phyloP scores from a whole-genome alignment of 2,113 vertebrate genomes.

The Vulpes lagopus region DNA sequence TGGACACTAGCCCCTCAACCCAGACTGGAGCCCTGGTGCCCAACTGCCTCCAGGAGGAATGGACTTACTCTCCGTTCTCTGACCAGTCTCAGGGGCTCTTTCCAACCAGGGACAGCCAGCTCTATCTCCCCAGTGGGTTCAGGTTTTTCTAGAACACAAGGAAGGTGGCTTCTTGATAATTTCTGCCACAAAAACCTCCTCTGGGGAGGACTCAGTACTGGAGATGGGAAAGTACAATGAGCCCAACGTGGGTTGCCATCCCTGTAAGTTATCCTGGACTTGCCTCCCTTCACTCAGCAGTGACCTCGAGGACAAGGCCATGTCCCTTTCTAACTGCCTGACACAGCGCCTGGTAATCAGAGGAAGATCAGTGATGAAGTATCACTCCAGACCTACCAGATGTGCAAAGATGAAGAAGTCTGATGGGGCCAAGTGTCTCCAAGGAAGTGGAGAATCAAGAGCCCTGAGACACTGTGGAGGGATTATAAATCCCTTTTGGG shows the following conservation, averaged over 20 bases:
- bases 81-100: background rate
- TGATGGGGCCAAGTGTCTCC: rapidly evolving
- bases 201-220: background rate
- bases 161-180: background rate
- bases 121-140: background rate
- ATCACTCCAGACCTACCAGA: background rate
- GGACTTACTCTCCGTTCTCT: background rate
- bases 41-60: background rate
- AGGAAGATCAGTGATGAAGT: rapidly evolving
- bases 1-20: background rate
- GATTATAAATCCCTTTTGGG: background rate
- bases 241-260: no score
- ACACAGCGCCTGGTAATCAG: background rate
- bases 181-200: background rate
- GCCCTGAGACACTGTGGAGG: rapidly evolving
- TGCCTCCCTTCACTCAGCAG: background rate
- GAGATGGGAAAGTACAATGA: background rate
- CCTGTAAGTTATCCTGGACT: background rate
- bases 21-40: background rate
- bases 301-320: background rate
- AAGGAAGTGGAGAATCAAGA: rapidly evolving
- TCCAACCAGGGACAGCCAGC: background rate
- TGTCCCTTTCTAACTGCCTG: background rate
- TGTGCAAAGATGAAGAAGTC: background rate
- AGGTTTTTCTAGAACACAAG: background rate